Conservation (phyloP, 2,888 invertebrate species). For the Ornithoptera alexandrae region DNA sequence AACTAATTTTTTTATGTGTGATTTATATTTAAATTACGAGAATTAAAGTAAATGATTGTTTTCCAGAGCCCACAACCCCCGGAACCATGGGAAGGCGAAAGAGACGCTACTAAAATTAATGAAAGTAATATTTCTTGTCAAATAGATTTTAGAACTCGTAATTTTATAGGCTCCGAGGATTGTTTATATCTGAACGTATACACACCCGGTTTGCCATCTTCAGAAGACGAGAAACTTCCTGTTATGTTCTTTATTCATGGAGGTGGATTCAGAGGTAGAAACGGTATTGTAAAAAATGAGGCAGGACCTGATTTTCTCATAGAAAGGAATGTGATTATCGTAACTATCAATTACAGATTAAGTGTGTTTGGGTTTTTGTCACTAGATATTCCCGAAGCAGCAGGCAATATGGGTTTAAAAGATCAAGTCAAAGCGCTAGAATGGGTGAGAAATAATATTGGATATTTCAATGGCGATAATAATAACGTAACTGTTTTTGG, state of each 20-base stretch:
- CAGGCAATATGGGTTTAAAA: slow-evolving; percentile 63
- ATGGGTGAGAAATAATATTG: slow-evolving; percentile 57
- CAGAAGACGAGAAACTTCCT: slow-evolving; percentile 36
- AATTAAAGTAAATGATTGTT: background rate
- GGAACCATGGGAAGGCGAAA: slow-evolving; percentile 61
- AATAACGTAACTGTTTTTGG: slow-evolving; percentile 56
- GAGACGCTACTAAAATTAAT: slow-evolving; percentile 69
- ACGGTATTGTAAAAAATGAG: slow-evolving; percentile 47
- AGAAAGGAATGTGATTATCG: slow-evolving; percentile 54
- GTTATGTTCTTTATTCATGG: slow-evolving; percentile 63
- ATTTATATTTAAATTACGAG: background rate
- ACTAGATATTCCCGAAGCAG: slow-evolving; percentile 50
- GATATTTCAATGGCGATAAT: slow-evolving; percentile 51
- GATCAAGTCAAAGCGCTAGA: slow-evolving; percentile 56
- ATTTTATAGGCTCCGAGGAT: slow-evolving; percentile 52
- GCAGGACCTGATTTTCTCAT: slow-evolving; percentile 59
- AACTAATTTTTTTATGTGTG: too few species aligned
- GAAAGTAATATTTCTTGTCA: slow-evolving; percentile 43
- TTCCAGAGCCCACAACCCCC: slow-evolving; percentile 57
- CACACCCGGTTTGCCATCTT: slow-evolving; percentile 47
- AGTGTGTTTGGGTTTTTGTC: slow-evolving; percentile 60
- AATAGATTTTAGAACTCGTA: slow-evolving; percentile 36
- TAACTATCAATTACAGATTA: slow-evolving; percentile 64
- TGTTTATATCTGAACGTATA: slow-evolving; percentile 62
- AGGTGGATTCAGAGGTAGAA: slow-evolving; percentile 57